Conservation (phyloP, 2,113 vertebrate species). For the Nothocercus nigrocapillus region DNA sequence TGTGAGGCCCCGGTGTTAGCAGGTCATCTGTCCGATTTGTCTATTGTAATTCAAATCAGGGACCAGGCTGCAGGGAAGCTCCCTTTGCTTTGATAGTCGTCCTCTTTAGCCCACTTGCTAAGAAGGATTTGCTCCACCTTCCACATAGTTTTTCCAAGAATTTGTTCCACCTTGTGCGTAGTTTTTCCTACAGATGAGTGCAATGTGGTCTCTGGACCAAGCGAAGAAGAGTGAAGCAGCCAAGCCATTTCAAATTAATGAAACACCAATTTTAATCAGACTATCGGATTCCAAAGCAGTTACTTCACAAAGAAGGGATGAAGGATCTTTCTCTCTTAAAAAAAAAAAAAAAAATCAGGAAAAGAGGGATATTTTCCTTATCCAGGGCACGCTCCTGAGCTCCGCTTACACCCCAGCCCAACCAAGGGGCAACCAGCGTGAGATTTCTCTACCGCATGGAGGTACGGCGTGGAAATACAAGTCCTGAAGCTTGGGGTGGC, state of each 20-base stretch:
- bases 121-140: not conserved
- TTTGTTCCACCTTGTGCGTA: not conserved
- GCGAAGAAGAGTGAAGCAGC: not conserved
- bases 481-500: not conserved
- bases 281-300: not conserved
- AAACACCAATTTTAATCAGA: not conserved
- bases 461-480: not conserved
- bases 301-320: not conserved
- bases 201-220: not conserved
- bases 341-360: too few species aligned
- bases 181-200: not conserved
- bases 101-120: not conserved
- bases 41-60: not conserved
- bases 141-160: not conserved
- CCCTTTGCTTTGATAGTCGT: not conserved
- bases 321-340: not conserved
- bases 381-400: rapidly evolving
- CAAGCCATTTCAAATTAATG: too few species aligned
- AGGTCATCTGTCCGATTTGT: not conserved
- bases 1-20: not conserved
- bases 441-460: not conserved
- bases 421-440: not conserved
- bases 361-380: not conserved
- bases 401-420: rapidly evolving
- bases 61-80: not conserved